Base-by-base conservation (phyloP, 2,797 vertebrate genomes). In the Eulemur coronatus region DNA sequence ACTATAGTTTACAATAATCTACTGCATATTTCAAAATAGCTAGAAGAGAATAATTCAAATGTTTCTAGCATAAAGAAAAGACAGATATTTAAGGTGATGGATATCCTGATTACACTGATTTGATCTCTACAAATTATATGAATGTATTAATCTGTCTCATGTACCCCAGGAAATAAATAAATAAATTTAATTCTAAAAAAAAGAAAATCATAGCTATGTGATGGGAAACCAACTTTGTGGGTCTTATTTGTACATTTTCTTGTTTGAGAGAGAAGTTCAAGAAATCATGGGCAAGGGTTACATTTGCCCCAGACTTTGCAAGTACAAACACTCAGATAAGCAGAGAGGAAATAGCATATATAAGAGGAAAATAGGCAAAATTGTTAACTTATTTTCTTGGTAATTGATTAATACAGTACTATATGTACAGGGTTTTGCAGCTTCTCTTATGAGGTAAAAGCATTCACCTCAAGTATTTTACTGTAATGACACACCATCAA, bases 391-490 rank as follows among this genome's bases (percentile, higher is more conserved):
- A 1, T 59, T 55, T 91, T 87, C 65, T 78, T 48, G 33, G 69
- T 59, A 50, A 61, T 24, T 94, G 65, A 80, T 72, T 94, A 89
- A 59, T 84, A 89, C 0, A 50, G 55, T 5, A 43, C 48, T 46
- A 28, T 81, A 52, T 63, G 20, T 72, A 38, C 12, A 46, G 30
- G 9, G n/a, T 63, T 8, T 61, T 72, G n/a, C 1, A 50, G 15
- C 38, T 92, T 95, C 65, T 75, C 84, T 82, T 78, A 43, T 18
- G 33, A 93, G 30, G 65, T 65, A 12, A 38, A 81, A 38, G 22
- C 28, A 78, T 85, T 67, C 75, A 87, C 61, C 69, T 91, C 96
- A 80, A 89, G 82, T 50, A 46, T 88, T 81, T 89, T n/a, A 87
- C 48, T 94, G 12, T 90, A 63, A 65, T 69, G 41, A 78, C 88